These are phyloP conservation scores for Neolamprologus sp. DNA, from an alignment of 2,113 vertebrate species.

Conservation along the genomic window DNA sequence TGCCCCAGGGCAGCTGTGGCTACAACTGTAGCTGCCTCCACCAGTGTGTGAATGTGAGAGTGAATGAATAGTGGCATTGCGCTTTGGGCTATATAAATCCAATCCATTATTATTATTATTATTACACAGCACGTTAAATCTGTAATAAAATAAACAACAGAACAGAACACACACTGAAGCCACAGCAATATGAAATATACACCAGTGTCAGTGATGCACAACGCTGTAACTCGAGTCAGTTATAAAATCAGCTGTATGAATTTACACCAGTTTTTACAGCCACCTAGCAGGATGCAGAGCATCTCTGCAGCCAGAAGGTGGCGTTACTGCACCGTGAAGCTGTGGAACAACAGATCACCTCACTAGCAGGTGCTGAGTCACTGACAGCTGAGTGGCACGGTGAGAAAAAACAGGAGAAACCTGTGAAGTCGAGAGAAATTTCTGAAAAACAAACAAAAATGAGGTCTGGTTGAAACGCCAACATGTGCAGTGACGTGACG, in stretches of 20 bases:
- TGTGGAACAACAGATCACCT: neutral
- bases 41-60: too few species aligned
- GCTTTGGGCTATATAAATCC: too few species aligned
- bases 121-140: neutral
- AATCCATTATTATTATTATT: too few species aligned
- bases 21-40: too few species aligned
- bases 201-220: neutral
- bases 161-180: neutral
- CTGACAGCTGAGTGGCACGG: neutral
- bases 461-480: neutral
- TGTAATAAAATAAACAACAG: neutral
- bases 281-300: neutral
- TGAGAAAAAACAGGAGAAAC: neutral
- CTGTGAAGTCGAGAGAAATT: neutral
- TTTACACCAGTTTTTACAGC: neutral
- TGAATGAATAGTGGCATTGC: too few species aligned
- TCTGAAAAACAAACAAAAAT: neutral
- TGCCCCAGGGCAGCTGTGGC: too few species aligned
- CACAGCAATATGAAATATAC: neutral
- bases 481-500: accelerated
- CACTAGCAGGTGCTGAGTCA: neutral
- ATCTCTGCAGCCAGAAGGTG: neutral
- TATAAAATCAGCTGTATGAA: accelerated
- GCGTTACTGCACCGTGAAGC: neutral
- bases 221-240: neutral